Evolutionary conservation across 2,113 vertebrate genomes (phyloP).

Genomic region (Hassar affinis): DNA sequence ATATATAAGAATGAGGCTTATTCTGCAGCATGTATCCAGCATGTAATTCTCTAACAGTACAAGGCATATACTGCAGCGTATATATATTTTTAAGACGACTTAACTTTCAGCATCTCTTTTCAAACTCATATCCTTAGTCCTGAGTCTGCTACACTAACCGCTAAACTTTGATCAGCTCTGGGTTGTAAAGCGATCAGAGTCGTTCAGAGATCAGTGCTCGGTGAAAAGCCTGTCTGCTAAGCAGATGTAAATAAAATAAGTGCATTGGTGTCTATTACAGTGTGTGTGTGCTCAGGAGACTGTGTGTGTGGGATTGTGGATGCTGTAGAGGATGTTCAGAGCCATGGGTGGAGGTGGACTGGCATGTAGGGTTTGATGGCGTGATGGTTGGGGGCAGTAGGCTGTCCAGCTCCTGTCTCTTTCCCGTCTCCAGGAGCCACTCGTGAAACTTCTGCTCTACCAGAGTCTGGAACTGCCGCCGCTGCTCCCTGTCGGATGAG

Average conservation of each 20-base stretch:
- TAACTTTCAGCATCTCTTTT: neutral
- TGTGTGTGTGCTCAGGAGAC: constrained; percentile 48
- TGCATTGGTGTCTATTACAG: neutral
- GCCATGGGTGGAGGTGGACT: neutral
- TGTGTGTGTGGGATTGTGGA: constrained; percentile 37
- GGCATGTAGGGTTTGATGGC: constrained; percentile 34
- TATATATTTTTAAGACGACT: neutral
- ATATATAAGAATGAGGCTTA: neutral
- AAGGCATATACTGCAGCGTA: neutral
- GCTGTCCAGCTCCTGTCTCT: constrained; percentile 87
- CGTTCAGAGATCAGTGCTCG: constrained; percentile 4
- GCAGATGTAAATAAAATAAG: neutral
- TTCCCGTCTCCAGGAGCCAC: constrained; percentile 85
- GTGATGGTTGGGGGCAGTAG: constrained; percentile 71
- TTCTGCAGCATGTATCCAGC: constrained; percentile 34
- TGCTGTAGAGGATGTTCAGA: neutral
- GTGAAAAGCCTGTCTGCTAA: neutral
- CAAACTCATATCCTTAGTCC: neutral
- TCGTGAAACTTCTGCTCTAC: constrained; percentile 90
- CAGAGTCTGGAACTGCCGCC: constrained; percentile 81
- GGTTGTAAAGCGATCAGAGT: neutral
- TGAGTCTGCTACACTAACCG: neutral
- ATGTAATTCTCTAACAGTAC: constrained; percentile 30
- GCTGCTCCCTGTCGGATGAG: constrained; percentile 78
- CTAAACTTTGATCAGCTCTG: neutral